phyloP scores from a whole-genome alignment of 2,797 vertebrate species.

The Phrynocephalus forsythii region DNA sequence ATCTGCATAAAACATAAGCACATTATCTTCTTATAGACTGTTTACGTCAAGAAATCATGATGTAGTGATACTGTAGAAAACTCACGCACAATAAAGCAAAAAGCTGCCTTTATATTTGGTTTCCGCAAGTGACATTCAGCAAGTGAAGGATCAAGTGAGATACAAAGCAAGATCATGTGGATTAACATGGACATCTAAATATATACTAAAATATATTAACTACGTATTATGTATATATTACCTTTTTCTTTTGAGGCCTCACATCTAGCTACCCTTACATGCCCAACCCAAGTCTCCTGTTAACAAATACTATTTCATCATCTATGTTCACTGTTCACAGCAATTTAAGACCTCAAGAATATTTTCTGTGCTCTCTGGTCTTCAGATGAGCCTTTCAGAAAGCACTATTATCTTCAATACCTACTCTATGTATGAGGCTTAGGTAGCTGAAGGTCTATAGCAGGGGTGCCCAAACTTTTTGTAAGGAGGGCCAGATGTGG shows the following conservation, averaged over 20 bases:
- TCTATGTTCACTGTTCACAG: neutral
- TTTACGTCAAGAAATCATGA: neutral
- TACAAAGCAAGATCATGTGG: neutral
- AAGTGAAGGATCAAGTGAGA: neutral
- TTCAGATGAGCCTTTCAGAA: neutral
- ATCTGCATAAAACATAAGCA: slow-evolving; percentile 75
- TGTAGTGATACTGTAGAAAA: neutral
- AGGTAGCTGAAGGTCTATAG: neutral
- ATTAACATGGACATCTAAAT: neutral
- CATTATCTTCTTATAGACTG: slow-evolving; percentile 41
- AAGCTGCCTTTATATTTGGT: neutral
- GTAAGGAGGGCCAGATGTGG: too few species aligned
- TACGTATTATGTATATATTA: neutral
- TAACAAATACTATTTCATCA: neutral
- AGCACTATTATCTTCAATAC: neutral
- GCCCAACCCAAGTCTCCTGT: neutral
- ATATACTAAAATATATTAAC: neutral
- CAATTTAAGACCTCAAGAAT: neutral
- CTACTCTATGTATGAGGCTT: neutral
- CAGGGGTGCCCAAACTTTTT: too few species aligned
- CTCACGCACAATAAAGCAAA: slow-evolving; percentile 12
- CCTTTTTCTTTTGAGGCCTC: neutral
- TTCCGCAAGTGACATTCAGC: neutral
- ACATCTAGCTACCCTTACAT: neutral
- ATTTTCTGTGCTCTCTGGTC: neutral